Conservation (phyloP, 1,140 invertebrate genomes). For the Drosophila suzukii region DNA sequence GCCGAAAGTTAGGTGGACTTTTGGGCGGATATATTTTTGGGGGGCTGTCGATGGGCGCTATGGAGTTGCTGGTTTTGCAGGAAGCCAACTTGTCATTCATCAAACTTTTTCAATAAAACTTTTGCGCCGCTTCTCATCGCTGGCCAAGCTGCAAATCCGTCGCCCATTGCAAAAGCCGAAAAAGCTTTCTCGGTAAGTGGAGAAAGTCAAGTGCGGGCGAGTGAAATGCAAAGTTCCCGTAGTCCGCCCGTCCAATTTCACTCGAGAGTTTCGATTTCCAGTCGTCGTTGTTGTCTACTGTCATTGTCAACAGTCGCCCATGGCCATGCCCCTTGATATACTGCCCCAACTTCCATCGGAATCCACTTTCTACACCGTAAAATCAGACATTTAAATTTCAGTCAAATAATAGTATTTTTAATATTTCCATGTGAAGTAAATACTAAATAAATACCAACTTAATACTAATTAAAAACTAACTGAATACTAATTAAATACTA, state of each 20-base stretch:
- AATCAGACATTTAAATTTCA: too few relatives aligned
- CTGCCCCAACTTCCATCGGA: constrained; percentile 1
- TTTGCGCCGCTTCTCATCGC: constrained; percentile 47
- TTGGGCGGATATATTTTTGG: too few relatives aligned
- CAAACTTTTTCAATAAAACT: constrained; percentile 82
- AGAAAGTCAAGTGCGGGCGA: constrained; percentile 12
- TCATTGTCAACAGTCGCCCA: constrained; percentile 44
- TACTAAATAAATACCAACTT: too few relatives aligned
- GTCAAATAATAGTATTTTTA: too few relatives aligned
- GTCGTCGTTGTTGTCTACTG: constrained; percentile 13
- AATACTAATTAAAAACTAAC: too few relatives aligned
- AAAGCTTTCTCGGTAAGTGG: constrained; percentile 7
- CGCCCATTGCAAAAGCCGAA: constrained; percentile 42
- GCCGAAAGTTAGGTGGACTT: not conserved
- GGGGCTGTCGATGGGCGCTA: not conserved
- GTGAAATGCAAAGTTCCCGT: constrained; percentile 42
- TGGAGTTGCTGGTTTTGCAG: constrained; percentile 8
- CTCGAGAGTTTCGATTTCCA: constrained; percentile 42
- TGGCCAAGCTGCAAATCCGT: constrained; percentile 62
- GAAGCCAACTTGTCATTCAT: constrained; percentile 71
- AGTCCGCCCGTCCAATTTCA: constrained; percentile 23
- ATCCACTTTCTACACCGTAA: not conserved
- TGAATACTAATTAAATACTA: too few relatives aligned
- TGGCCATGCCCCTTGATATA: constrained; percentile 4
- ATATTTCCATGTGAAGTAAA: too few relatives aligned